Evolutionary conservation across 2,113 vertebrate genomes (phyloP).

Genomic region (Chionis minor): DNA sequence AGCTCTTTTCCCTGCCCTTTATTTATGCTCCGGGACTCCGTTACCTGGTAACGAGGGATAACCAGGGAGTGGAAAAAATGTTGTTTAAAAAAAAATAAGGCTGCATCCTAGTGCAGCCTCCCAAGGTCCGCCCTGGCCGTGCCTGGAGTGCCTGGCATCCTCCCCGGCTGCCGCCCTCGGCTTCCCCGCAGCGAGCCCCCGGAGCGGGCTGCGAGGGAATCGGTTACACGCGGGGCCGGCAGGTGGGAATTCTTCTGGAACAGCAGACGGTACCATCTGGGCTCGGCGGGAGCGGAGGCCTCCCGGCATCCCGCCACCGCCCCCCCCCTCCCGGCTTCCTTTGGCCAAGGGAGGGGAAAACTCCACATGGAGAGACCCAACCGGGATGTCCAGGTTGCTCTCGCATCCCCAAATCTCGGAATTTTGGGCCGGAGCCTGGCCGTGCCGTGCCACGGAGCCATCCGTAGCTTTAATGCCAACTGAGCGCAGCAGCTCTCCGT

Average conservation of each 20-base stretch:
- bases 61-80: neutral
- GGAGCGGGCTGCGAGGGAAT: neutral
- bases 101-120: neutral
- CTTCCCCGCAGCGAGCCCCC: neutral
- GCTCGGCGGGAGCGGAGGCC: neutral
- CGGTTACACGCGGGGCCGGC: neutral
- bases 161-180: neutral
- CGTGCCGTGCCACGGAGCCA: fast-evolving
- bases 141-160: neutral
- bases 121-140: neutral
- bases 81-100: neutral
- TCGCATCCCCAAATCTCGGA: fast-evolving
- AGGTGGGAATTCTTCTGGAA: neutral
- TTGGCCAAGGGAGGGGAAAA: neutral
- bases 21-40: neutral
- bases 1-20: neutral
- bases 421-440: fast-evolving
- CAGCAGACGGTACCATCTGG: neutral
- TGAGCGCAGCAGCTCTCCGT: neutral
- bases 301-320: neutral
- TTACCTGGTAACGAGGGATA: neutral
- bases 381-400: neutral
- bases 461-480: fast-evolving
- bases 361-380: neutral
- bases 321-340: too few relatives aligned